Conservation (phyloP, 2,797 vertebrate species). For the Pelochelys cantorii region DNA sequence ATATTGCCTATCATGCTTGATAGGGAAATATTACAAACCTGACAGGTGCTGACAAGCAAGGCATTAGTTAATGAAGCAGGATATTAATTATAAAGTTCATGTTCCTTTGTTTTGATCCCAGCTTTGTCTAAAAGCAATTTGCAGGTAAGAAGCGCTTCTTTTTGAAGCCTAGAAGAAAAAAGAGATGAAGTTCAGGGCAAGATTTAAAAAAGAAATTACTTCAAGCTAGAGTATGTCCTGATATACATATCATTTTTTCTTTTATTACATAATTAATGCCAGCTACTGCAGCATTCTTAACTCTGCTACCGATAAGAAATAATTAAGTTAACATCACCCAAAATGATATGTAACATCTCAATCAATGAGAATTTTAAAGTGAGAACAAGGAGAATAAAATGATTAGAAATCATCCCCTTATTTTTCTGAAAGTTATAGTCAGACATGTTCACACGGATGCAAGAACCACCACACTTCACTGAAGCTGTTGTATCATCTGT, state of each 20-base stretch:
- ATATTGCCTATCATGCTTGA: slow-evolving; percentile 62
- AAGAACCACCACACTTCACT: slow-evolving; percentile 37
- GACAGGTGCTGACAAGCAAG: slow-evolving; percentile 76
- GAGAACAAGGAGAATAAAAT: slow-evolving; percentile 63
- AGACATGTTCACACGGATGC: slow-evolving; percentile 51
- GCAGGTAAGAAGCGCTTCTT: slow-evolving; percentile 54
- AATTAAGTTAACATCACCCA: slow-evolving; percentile 80
- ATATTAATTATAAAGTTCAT: slow-evolving; percentile 67
- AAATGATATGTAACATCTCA: slow-evolving; percentile 77
- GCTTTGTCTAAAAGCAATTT: slow-evolving; percentile 74
- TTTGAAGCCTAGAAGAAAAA: slow-evolving; percentile 56
- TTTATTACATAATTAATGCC: slow-evolving; percentile 83
- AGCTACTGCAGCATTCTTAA: slow-evolving; percentile 74
- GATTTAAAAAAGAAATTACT: slow-evolving; percentile 35
- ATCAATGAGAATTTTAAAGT: slow-evolving; percentile 78
- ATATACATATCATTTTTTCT: slow-evolving; percentile 72
- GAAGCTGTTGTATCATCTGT: slow-evolving; percentile 44
- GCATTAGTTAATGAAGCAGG: slow-evolving; percentile 70
- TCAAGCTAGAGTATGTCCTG: slow-evolving; percentile 54
- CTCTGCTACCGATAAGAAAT: slow-evolving; percentile 81
- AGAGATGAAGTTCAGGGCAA: slow-evolving; percentile 63
- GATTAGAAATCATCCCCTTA: slow-evolving; percentile 54
- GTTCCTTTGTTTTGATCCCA: slow-evolving; percentile 58
- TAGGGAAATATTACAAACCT: slow-evolving; percentile 72
- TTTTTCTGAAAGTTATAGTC: slow-evolving; percentile 53